Percentiles rank a stretch among this genome's conserved stretches.
phyloP scores from a whole-genome alignment of 2,888 invertebrate genomes.

The Cephus rjabovi region DNA sequence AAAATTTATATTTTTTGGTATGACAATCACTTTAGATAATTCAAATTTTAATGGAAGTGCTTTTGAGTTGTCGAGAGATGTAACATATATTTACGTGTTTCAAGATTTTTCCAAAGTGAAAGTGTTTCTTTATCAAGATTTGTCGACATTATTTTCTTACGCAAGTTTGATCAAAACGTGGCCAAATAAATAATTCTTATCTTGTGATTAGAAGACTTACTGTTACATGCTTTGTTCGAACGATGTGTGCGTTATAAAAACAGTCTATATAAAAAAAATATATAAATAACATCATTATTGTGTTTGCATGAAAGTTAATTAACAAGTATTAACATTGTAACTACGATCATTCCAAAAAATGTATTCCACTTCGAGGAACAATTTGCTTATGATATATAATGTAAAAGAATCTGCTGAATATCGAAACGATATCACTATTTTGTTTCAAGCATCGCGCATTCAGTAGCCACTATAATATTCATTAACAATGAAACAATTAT shows the following conservation, averaged over 20 bases:
- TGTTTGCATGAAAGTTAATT: not conserved
- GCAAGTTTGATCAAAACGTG: not conserved
- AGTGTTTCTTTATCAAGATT: not conserved
- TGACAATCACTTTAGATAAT: slow-evolving; percentile 29
- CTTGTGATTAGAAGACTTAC: not conserved
- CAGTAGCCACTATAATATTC: not conserved
- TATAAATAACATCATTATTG: not conserved
- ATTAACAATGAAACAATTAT: not conserved
- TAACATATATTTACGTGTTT: not conserved
- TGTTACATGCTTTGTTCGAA: not conserved
- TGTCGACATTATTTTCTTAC: not conserved
- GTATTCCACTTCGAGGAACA: too few relatives aligned
- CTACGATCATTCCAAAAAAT: not conserved
- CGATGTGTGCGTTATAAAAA: not conserved
- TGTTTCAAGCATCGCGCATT: not conserved
- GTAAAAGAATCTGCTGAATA: too few relatives aligned
- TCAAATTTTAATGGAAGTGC: slow-evolving; percentile 3
- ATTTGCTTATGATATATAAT: too few relatives aligned
- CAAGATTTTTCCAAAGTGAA: not conserved
- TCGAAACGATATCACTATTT: not conserved
- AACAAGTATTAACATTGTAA: not conserved
- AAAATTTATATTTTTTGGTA: slow-evolving; percentile 64
- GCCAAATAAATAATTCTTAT: not conserved
- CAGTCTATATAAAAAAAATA: not conserved
- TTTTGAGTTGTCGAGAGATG: not conserved